A percentile compares a stretch with the other conserved stretches of the same genome.
phyloP scores from a whole-genome alignment of 1,140 invertebrate genomes.

The Meloidogyne floridensis region DNA sequence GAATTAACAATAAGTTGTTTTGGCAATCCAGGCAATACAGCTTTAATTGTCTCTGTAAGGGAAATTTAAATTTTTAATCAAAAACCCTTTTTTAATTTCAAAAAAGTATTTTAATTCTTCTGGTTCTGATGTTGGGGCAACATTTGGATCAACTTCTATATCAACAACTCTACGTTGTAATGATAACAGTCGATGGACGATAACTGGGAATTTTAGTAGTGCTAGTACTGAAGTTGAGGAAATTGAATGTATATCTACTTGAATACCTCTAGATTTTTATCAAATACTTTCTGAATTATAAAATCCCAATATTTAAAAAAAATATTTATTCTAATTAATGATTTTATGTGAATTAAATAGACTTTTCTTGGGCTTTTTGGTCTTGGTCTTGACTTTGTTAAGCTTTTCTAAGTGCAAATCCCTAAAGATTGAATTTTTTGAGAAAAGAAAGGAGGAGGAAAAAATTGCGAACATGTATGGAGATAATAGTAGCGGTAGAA shows the following conservation, averaged over 20 bases:
- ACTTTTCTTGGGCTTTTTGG: no score
- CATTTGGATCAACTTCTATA: constrained; percentile 3
- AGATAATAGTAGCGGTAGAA: no score
- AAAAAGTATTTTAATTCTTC: constrained; percentile 1
- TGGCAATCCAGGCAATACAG: not conserved
- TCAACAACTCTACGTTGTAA: not conserved
- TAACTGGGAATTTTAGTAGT: not conserved
- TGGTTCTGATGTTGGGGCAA: not conserved
- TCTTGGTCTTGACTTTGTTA: no score
- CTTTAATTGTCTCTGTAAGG: not conserved
- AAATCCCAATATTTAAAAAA: no score
- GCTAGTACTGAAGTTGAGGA: not conserved
- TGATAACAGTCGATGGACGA: constrained; percentile 4
- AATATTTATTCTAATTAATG: no score
- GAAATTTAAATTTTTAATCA: not conserved
- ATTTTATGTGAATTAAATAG: no score
- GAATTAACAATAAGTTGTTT: not conserved
- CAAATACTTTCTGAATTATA: no score
- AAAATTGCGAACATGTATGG: no score
- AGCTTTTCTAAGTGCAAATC: no score
- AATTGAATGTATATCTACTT: constrained; percentile 2
- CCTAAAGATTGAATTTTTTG: no score
- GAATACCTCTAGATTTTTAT: no score
- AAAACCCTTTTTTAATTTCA: not conserved
- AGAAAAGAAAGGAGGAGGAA: no score